phyloP scores from a whole-genome alignment of 2,113 vertebrate species.

The Gobiocypris rarus region DNA sequence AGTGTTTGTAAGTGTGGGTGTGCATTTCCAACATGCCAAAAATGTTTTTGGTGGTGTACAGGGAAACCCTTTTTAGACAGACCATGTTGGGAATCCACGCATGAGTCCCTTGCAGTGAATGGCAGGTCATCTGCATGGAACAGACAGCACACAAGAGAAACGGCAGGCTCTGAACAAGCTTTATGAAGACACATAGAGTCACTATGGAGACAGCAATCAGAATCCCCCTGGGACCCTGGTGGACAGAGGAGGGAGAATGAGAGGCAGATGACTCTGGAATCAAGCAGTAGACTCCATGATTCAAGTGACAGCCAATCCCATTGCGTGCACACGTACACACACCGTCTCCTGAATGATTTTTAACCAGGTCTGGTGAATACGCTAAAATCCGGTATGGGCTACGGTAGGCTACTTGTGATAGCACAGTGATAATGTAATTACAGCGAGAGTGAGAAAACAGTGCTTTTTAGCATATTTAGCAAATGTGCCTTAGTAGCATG shows the following conservation, averaged over 20 bases:
- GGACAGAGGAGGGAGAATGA: slow-evolving; percentile 75
- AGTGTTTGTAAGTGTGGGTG: slow-evolving; percentile 48
- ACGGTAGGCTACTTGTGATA: not conserved
- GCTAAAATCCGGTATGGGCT: not conserved
- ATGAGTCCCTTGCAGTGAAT: slow-evolving; percentile 62
- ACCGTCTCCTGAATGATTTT: not conserved
- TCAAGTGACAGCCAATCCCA: slow-evolving; percentile 73
- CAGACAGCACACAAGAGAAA: slow-evolving; percentile 63
- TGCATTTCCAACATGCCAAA: slow-evolving; percentile 33
- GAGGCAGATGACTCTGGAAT: slow-evolving; percentile 79
- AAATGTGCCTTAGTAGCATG: not conserved
- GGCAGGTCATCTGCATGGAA: slow-evolving; percentile 72
- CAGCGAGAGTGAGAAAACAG: slow-evolving; percentile 9
- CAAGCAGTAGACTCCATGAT: slow-evolving; percentile 75
- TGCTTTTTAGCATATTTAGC: not conserved
- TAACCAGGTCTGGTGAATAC: not conserved
- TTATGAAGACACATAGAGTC: slow-evolving; percentile 74
- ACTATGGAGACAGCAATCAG: slow-evolving; percentile 83
- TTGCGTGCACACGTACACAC: not conserved
- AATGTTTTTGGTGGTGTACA: slow-evolving; percentile 64
- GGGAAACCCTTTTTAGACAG: slow-evolving; percentile 71
- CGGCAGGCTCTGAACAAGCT: slow-evolving; percentile 54
- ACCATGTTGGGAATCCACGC: slow-evolving; percentile 61
- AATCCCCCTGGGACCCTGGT: slow-evolving; percentile 71
- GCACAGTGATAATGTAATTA: not conserved